Conservation (phyloP, 53 echinoderm and acorn worm species). For the Antedon mediterranea region DNA sequence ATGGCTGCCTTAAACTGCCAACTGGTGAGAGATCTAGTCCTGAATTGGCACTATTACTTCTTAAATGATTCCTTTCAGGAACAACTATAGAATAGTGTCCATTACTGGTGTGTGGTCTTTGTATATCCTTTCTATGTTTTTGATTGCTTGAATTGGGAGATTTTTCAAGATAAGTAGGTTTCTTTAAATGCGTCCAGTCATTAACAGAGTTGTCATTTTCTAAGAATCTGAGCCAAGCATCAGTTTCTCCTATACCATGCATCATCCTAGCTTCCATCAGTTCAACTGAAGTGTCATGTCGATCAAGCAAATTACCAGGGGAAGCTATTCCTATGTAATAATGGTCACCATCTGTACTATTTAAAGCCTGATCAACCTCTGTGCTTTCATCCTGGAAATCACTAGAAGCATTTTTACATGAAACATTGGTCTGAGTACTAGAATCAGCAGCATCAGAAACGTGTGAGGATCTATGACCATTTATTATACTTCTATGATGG, state of each 20-base stretch:
- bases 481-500: background rate
- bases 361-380: constrained; percentile 27
- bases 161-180: background rate
- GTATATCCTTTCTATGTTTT: background rate
- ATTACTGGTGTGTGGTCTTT: background rate
- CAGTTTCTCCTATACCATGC: constrained; percentile 95
- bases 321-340: constrained; percentile 12
- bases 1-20: background rate
- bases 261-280: constrained; percentile 78
- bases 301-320: constrained; percentile 24
- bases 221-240: constrained; percentile 70
- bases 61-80: background rate
- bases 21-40: background rate
- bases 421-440: background rate
- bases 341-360: constrained; percentile 19
- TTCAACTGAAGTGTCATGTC: constrained; percentile 70
- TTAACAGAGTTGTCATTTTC: constrained; percentile 63
- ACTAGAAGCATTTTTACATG: background rate
- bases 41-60: background rate
- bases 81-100: background rate
- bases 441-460: too few species aligned
- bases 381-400: background rate
- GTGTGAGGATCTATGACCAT: background rate
- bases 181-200: constrained; percentile 24
- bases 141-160: background rate